These are phyloP conservation scores for Calycopis cecrops DNA, from an alignment of 1,140 invertebrate genomes.

Conservation along the genomic window DNA sequence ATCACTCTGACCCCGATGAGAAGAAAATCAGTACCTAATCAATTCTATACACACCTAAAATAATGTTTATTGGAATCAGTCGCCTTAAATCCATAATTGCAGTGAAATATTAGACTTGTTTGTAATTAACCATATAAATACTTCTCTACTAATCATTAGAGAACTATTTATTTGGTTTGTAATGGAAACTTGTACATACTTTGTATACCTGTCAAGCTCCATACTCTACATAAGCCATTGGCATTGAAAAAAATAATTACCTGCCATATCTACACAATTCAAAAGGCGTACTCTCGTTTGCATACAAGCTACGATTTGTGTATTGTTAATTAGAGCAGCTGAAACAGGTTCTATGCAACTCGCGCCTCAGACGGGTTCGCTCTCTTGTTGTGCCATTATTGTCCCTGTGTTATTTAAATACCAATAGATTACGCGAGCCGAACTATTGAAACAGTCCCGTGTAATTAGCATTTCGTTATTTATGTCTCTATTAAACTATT, in stretches of 20 bases:
- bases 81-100: too few relatives aligned
- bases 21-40: too few relatives aligned
- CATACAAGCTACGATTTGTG: conserved; percentile 74
- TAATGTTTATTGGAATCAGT: too few relatives aligned
- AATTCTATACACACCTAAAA: too few relatives aligned
- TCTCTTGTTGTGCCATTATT: conserved; percentile 63
- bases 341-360: conserved; percentile 64
- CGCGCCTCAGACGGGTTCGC: conserved; percentile 46
- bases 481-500: conserved; percentile 42
- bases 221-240: too few relatives aligned
- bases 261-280: conserved; percentile 29
- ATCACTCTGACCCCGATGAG: too few relatives aligned
- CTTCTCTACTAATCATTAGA: too few relatives aligned
- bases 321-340: conserved; percentile 73
- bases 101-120: too few relatives aligned
- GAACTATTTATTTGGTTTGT: too few relatives aligned
- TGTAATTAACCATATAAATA: too few relatives aligned
- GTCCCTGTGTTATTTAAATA: conserved; percentile 67
- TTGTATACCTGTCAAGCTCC: too few relatives aligned
- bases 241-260: conserved; percentile 12
- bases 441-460: conserved; percentile 42
- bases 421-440: conserved; percentile 51
- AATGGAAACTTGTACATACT: too few relatives aligned
- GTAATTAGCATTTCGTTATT: conserved; percentile 68
- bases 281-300: conserved; percentile 56